phyloP scores from a whole-genome alignment of 2,888 invertebrate species.

The Leucania comma region DNA sequence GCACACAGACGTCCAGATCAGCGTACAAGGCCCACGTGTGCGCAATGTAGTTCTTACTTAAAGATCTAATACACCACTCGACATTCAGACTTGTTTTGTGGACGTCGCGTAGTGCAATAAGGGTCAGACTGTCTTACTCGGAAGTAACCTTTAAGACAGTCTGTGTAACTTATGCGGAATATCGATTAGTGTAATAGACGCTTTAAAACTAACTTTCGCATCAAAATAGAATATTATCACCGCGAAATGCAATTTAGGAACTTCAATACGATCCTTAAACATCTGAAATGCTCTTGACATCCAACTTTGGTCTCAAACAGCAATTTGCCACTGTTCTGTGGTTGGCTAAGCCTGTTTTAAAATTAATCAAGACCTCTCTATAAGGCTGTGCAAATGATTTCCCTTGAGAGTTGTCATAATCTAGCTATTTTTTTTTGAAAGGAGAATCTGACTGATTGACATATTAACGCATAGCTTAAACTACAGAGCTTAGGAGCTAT shows the following conservation, averaged over 20 bases:
- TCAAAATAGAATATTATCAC: background rate
- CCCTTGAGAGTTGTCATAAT: constrained; percentile 19
- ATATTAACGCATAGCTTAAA: background rate
- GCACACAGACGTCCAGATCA: too few relatives aligned
- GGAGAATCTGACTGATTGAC: too few relatives aligned
- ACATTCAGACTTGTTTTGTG: too few relatives aligned
- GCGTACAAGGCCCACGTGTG: too few relatives aligned
- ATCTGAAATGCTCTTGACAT: constrained; percentile 5
- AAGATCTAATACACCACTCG: too few relatives aligned
- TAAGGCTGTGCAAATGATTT: constrained; percentile 24
- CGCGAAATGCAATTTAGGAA: constrained; percentile 16
- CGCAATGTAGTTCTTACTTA: too few relatives aligned
- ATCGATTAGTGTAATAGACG: too few relatives aligned
- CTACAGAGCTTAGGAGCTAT: too few relatives aligned
- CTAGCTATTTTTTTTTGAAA: background rate
- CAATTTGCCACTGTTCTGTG: background rate
- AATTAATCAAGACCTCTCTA: constrained; percentile 10
- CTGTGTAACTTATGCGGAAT: too few relatives aligned
- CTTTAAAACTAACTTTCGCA: background rate
- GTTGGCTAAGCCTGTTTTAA: constrained; percentile 7
- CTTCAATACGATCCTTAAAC: background rate
- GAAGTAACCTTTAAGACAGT: too few relatives aligned
- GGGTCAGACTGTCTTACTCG: too few relatives aligned
- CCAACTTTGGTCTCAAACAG: constrained; percentile 14
- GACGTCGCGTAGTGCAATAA: too few relatives aligned